Base-by-base conservation (phyloP, 2,888 invertebrate genomes). In the Erebia aethiops region DNA sequence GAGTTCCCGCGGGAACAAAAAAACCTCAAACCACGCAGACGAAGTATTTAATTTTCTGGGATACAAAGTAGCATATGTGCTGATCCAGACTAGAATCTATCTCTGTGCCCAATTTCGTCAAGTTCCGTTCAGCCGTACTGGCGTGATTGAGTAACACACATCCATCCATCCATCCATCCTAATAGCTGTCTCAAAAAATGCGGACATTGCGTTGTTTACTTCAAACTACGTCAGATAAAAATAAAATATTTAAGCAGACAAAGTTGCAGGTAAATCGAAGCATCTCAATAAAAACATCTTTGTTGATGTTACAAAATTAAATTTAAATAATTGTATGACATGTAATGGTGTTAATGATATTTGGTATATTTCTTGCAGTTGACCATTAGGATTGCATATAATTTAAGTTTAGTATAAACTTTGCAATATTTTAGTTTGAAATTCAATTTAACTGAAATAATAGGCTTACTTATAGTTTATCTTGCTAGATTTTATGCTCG, bases 271-370 rank as follows among this genome's bases (percentile, higher is more conserved):
- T 4, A 43, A 60, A 43, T 11, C 2, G 0, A 3, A 21, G 46
- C 10, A 2, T 21, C 13, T 14, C 18, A 18, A 13, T 21, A 46
- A 60, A 60, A 60, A 60, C 46, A 7, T 35, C 35, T 35, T 7
- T 35, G 2, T 35, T n/a, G 60, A 63, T 14, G 66, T 56, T 56
- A 43, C 43, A 56, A 66, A 56, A 66, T 66, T 66, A 66, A 66
- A 57, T 66, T 57, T 18, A 56, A 57, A 66, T 57, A 56, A 66
- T 21, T 51, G 18, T 63, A 63, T 49, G n/a, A 21, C 56, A 18
- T 46, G 43, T 62, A 21, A 62, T 41, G 41, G 9, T 18, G 64
- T 52, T 64, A 64, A 64, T 64, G 64, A 52, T 63, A 51, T 64
- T 64, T 64, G 52, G 64, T 13, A 26, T n/a, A 16, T 52, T 64